Conservation (phyloP, 2,113 vertebrate species). For the Psittacus erithacus region DNA sequence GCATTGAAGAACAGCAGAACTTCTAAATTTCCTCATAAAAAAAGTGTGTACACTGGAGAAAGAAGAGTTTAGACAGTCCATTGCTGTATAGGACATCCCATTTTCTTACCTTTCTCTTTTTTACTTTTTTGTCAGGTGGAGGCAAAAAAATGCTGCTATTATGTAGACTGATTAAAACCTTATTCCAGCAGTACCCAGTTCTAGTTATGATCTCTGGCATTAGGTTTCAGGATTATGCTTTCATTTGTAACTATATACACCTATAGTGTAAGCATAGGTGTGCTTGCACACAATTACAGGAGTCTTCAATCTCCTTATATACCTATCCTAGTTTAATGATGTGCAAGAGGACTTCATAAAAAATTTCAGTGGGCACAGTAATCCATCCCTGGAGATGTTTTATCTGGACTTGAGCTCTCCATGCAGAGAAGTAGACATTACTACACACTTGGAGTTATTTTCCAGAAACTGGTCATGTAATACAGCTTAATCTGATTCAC, state of each 20-base stretch:
- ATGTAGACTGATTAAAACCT: neutral
- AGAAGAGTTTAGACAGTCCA: neutral
- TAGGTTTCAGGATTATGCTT: neutral
- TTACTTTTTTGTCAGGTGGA: neutral
- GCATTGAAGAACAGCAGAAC: neutral
- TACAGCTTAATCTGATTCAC: neutral
- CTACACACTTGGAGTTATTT: neutral
- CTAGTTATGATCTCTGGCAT: neutral
- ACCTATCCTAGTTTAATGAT: neutral
- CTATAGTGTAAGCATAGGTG: fast-evolving
- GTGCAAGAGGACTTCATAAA: neutral
- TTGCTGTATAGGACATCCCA: neutral
- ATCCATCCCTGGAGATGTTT: neutral
- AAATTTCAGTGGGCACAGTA: neutral
- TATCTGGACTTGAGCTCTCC: neutral
- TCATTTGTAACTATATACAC: neutral
- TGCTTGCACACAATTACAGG: neutral
- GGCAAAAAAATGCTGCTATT: neutral
- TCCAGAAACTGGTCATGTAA: neutral
- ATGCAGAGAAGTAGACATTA: neutral
- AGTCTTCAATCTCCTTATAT: neutral
- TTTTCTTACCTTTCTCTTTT: neutral
- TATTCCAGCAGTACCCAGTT: neutral
- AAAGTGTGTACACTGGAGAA: fast-evolving
- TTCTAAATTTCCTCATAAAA: neutral